These are phyloP conservation scores for Calidris pugnax DNA, from an alignment of 2,113 vertebrate species.

Conservation along the genomic window DNA sequence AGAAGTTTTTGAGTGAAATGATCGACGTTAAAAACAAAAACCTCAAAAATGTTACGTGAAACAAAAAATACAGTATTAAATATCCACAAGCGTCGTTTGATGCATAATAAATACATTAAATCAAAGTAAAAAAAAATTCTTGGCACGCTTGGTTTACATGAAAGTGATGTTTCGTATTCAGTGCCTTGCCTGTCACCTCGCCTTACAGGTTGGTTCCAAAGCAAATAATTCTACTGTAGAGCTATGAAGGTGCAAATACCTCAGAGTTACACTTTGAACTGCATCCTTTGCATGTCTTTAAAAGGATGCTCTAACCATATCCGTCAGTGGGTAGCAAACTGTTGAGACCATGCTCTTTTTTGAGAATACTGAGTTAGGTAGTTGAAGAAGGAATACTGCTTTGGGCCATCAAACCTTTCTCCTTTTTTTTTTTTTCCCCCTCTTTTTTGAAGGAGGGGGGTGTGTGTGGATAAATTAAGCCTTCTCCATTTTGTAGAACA, in stretches of 20 bases:
- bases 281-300: background rate
- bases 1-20: background rate
- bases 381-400: conserved; percentile 37
- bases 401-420: conserved; percentile 61
- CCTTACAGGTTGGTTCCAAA: background rate
- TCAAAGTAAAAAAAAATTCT: background rate
- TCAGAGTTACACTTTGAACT: background rate
- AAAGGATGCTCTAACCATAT: background rate
- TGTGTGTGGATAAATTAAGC: conserved; percentile 60
- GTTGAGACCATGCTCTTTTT: conserved; percentile 10
- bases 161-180: background rate
- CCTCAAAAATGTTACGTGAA: rapidly evolving
- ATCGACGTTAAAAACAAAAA: background rate
- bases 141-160: background rate
- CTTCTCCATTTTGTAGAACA: conserved; percentile 74
- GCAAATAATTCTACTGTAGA: background rate
- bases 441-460: background rate
- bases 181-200: background rate
- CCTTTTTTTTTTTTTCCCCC: background rate
- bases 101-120: background rate
- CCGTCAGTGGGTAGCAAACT: background rate
- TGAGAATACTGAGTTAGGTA: conserved; percentile 1
- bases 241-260: background rate
- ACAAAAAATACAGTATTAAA: background rate
- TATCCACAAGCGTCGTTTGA: background rate